Base-by-base conservation (phyloP, 2,113 vertebrate species). In the Poeciliopsis occidentalis region DNA sequence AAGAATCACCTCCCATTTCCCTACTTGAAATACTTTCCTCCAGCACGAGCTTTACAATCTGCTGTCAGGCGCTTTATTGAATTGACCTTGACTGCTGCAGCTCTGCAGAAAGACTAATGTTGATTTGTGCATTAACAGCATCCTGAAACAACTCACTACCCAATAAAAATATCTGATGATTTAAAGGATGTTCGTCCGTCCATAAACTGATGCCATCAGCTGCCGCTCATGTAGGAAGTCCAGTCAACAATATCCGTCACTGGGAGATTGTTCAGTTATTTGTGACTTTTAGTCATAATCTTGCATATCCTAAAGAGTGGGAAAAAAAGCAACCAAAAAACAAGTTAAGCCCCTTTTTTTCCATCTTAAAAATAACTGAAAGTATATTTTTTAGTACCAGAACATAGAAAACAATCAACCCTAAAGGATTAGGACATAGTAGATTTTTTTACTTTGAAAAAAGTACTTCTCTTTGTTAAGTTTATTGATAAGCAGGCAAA, bases 21-120 rank as follows among this genome's bases (percentile, higher is more conserved):
- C 79, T 30, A 37, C 77, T 80, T 74, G 71, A 67, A 67, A 70
- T 75, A 44, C 61, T 71, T 67, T 71, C 47, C 66, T 66, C 74
- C 74, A 71, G 69, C 60, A 67, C 32, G 4, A 75, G 66, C 63
- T 70, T 61, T 67, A 71, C 76, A 69, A 54, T 78, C 83, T 83
- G 77, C 87, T 86, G 75, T 57, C 67, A 78, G 65, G 69, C 76
- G 73, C 75, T 85, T 86, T 88, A 88, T 88, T 85, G 85, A 87
- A 51, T 70, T 85, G 82, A 90, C 88, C 88, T 90, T 76, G 82
- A 47, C 79, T 86, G 77, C 85, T 76, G 62, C 69, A 68, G 44
- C 44, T 19, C 32, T 68, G 67, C 79, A 78, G 32, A 78, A 68
- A 79, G 66, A 82, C 75, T 81, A 68, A 70, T 81, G 73, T 61